Conservation (phyloP, 2,113 vertebrate species). For the Tricholaema leucomelas region DNA sequence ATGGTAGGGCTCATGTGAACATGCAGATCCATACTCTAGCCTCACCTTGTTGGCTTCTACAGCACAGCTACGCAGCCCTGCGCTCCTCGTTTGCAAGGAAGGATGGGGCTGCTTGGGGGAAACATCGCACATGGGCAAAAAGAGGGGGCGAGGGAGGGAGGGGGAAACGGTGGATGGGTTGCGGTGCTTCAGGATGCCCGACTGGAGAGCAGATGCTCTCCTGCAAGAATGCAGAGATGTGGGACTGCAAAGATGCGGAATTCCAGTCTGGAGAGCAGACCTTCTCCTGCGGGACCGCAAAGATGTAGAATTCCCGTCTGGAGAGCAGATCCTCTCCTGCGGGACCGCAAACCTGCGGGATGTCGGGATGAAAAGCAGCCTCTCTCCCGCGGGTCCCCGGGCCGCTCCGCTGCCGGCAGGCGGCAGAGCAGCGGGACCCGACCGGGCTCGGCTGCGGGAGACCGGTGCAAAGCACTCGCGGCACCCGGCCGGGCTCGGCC, state of each 20-base stretch:
- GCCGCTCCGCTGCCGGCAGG: neutral
- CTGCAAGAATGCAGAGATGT: no score
- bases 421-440: neutral
- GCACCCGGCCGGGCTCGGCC: neutral
- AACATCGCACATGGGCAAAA: neutral
- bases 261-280: no score
- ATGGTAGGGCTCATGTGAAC: neutral
- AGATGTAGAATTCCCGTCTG: neutral
- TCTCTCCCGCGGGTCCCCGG: neutral
- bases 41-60: neutral
- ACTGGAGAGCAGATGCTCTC: neutral
- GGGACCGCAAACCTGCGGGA: no score
- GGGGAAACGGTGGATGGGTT: neutral
- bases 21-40: neutral
- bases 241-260: no score
- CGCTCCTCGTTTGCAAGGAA: neutral
- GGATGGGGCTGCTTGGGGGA: neutral
- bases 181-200: neutral
- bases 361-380: no score
- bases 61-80: rapidly evolving
- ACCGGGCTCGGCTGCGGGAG: neutral
- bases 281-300: no score
- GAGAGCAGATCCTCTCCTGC: no score
- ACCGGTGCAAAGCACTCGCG: neutral
- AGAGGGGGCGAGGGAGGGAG: rapidly evolving